phyloP scores from a whole-genome alignment of 2,797 vertebrate genomes.

The Myotis vivesi region DNA sequence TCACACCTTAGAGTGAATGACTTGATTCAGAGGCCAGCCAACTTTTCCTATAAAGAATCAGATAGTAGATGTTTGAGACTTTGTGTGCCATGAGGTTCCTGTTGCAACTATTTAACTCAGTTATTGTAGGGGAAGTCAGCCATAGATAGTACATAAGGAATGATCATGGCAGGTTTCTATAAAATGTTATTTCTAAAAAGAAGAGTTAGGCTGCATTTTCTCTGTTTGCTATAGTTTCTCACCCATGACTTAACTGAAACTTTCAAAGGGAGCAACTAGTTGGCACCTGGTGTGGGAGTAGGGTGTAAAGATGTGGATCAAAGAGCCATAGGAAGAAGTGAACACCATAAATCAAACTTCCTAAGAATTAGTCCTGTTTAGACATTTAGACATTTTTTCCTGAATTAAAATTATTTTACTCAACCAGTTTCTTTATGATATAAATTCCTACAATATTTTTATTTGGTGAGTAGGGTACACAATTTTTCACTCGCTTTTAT shows the following conservation, averaged over 20 bases:
- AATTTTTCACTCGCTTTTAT: not conserved
- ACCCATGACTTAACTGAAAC: not conserved
- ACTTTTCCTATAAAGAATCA: not conserved
- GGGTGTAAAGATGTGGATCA: not conserved
- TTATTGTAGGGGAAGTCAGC: not conserved
- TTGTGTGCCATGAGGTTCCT: not conserved
- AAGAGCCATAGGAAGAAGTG: not conserved
- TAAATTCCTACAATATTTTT: not conserved
- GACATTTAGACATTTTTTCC: not conserved
- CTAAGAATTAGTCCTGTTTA: not conserved
- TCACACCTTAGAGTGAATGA: not conserved
- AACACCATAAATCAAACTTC: not conserved
- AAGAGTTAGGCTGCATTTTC: not conserved
- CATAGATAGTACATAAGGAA: not conserved
- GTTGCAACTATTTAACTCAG: not conserved
- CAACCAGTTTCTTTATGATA: not conserved
- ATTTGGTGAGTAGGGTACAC: not conserved
- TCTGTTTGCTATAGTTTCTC: not conserved
- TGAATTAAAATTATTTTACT: conserved; percentile 4
- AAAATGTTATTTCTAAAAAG: conserved; percentile 13
- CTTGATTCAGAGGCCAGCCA: not conserved
- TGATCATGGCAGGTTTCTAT: not conserved
- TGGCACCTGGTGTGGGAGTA: not conserved
- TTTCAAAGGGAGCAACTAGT: not conserved
- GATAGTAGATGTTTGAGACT: not conserved